phyloP scores from a whole-genome alignment of 2,797 vertebrate species.

The Tamandua tetradactyla region DNA sequence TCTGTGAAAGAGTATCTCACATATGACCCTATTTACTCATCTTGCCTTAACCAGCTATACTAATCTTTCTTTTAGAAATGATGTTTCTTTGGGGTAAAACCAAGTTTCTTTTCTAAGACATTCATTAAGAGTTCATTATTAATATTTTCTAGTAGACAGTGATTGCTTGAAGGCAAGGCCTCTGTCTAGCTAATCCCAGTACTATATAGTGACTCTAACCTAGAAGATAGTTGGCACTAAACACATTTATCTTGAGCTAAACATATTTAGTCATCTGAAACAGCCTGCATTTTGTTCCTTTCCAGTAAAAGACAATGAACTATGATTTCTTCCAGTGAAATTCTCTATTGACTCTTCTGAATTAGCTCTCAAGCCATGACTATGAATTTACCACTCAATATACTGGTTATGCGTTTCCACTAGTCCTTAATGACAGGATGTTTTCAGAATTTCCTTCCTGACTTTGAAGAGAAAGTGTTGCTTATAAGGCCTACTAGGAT shows the following conservation, averaged over 20 bases:
- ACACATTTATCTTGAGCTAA: neutral
- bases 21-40: neutral
- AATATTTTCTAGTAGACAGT: neutral
- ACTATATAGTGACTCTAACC: neutral
- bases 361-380: no score
- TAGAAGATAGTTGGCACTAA: neutral
- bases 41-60: neutral
- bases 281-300: neutral
- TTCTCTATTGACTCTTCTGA: neutral
- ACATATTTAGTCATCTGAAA: neutral
- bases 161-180: neutral
- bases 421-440: no score
- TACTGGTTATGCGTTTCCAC: no score
- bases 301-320: neutral
- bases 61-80: neutral
- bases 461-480: neutral
- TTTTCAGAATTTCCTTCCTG: neutral
- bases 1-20: neutral
- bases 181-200: neutral
- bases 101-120: neutral
- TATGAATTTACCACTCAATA: neutral
- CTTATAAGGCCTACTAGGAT: neutral
- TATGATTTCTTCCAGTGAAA: neutral
- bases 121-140: neutral
- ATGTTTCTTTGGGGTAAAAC: neutral